Percentiles rank a stretch among this genome's conserved stretches.
Conservation (phyloP, 2,888 invertebrate genomes). For the Chromoteleia sp. region DNA sequence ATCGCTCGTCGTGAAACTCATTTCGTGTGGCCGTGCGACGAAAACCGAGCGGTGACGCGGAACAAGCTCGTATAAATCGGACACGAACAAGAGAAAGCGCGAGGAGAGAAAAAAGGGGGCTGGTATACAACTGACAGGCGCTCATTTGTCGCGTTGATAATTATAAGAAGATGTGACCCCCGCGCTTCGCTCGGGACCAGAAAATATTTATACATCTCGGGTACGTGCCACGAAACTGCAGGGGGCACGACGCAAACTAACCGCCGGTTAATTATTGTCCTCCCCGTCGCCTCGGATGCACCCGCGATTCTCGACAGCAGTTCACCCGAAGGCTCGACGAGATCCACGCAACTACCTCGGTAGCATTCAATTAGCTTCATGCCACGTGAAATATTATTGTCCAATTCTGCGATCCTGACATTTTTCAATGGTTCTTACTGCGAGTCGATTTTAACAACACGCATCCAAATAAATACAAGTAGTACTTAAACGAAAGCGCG, state of each 20-base stretch:
- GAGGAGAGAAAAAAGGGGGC: conserved; percentile 10
- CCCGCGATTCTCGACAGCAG: conserved; percentile 70
- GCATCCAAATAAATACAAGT: not conserved
- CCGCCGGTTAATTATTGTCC: conserved; percentile 84
- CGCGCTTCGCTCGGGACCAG: conserved; percentile 62
- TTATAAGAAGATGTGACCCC: conserved; percentile 82
- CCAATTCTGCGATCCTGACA: conserved; percentile 12
- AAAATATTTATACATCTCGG: conserved; percentile 79
- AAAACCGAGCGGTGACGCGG: conserved; percentile 52
- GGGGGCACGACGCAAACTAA: conserved; percentile 83
- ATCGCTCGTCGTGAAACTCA: conserved; percentile 37
- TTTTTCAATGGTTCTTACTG: no score
- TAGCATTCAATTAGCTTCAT: conserved; percentile 84
- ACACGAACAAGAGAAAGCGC: conserved; percentile 22
- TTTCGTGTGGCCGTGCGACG: conserved; percentile 43
- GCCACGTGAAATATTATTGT: conserved; percentile 82
- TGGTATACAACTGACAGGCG: conserved; percentile 66
- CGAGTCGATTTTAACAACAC: conserved; percentile 17
- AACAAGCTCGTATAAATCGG: conserved; percentile 45
- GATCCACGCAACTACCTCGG: conserved; percentile 82
- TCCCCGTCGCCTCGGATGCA: conserved; percentile 71
- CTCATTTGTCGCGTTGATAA: conserved; percentile 84
- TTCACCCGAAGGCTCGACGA: conserved; percentile 70
- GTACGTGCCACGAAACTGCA: conserved; percentile 76
- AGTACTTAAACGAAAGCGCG: no score